These are phyloP conservation scores for Drosophila flavopinicola DNA, from an alignment of 2,888 invertebrate species.

Conservation along the genomic window DNA sequence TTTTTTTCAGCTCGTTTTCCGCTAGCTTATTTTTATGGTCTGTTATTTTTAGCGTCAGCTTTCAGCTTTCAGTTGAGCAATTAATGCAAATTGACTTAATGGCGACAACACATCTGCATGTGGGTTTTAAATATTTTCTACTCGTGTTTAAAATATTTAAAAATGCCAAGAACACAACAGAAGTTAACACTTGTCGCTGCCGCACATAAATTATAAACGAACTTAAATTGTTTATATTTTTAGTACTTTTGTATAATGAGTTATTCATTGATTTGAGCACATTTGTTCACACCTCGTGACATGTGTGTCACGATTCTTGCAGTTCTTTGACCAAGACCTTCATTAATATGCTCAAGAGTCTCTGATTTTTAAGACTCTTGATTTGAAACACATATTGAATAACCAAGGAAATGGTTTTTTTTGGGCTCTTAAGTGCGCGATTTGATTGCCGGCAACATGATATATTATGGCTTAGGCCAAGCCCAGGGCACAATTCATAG, in stretches of 20 bases:
- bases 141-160: conserved; percentile 23
- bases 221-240: conserved; percentile 3
- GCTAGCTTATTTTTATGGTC: conserved; percentile 10
- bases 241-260: conserved; percentile 13
- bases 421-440: background rate
- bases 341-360: conserved; percentile 34
- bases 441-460: conserved; percentile 1
- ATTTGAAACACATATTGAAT: conserved; percentile 6
- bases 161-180: conserved; percentile 21
- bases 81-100: conserved; percentile 50
- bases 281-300: conserved; percentile 57
- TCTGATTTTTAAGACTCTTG: background rate
- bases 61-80: conserved; percentile 14
- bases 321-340: conserved; percentile 1
- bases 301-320: conserved; percentile 42
- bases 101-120: conserved; percentile 28
- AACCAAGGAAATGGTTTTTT: conserved; percentile 7
- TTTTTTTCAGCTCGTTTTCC: conserved; percentile 10
- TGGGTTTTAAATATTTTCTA: conserved; percentile 27
- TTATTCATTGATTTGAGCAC: conserved; percentile 17
- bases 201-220: conserved; percentile 13
- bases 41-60: conserved; percentile 18
- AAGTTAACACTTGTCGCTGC: conserved; percentile 21
- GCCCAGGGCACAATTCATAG: conserved; percentile 26
- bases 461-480: conserved; percentile 27